phyloP scores from a whole-genome alignment of 2,888 invertebrate genomes.

The Philereme transversata region DNA sequence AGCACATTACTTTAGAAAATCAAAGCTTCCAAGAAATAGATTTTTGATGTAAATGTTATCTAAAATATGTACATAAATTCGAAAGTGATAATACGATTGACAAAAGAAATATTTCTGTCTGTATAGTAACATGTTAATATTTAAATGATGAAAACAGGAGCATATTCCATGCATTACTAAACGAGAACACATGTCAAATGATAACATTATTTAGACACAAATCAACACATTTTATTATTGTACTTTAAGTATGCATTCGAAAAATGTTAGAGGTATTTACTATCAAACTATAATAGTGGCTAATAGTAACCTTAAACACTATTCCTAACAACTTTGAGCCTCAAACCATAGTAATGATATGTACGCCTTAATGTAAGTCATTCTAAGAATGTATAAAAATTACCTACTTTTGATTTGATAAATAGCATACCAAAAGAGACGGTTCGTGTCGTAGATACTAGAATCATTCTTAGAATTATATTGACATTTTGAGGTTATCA shows the following conservation, averaged over 20 bases:
- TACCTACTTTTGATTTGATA: slow-evolving; percentile 38
- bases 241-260: slow-evolving; percentile 73
- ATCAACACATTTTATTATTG: slow-evolving; percentile 72
- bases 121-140: slow-evolving; percentile 55
- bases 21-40: slow-evolving; percentile 41
- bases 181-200: slow-evolving; percentile 76
- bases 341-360: slow-evolving; percentile 65
- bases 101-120: slow-evolving; percentile 55
- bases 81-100: slow-evolving; percentile 62
- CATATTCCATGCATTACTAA: slow-evolving; percentile 64
- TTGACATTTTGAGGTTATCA: slow-evolving; percentile 53
- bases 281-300: slow-evolving; percentile 41
- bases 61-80: slow-evolving; percentile 74
- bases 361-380: slow-evolving; percentile 49
- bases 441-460: slow-evolving; percentile 38
- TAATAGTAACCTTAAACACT: slow-evolving; percentile 53
- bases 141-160: slow-evolving; percentile 52
- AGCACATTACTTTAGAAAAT: slow-evolving; percentile 46
- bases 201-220: slow-evolving; percentile 70
- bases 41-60: slow-evolving; percentile 65
- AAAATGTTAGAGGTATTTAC: slow-evolving; percentile 71
- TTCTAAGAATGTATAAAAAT: slow-evolving; percentile 38
- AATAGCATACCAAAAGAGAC: slow-evolving; percentile 37
- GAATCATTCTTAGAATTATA: slow-evolving; percentile 45
- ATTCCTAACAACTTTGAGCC: slow-evolving; percentile 65